These are phyloP conservation scores for Setophaga petechia DNA, from an alignment of 2,113 vertebrate species.

Conservation along the genomic window DNA sequence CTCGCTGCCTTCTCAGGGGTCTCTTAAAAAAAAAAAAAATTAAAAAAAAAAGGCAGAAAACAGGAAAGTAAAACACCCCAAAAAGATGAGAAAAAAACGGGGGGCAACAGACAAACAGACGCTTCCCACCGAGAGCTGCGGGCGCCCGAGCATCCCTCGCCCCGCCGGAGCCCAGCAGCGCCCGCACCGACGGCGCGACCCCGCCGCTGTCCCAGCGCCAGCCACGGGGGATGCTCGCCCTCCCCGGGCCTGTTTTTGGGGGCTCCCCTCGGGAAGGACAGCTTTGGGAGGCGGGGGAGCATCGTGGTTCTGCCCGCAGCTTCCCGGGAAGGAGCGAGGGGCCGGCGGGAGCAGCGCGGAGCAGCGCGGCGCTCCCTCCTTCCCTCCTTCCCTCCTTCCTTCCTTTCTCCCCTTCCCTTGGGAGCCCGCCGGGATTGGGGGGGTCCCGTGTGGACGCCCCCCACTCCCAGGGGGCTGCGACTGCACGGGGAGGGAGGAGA, in stretches of 20 bases:
- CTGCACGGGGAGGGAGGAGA: neutral
- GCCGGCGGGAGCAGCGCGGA: neutral
- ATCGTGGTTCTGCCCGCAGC: neutral
- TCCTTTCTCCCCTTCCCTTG: neutral
- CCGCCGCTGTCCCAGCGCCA: neutral
- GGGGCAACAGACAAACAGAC: constrained; percentile 41
- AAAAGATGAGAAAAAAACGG: constrained; percentile 33
- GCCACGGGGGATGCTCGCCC: neutral
- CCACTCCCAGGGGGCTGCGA: neutral
- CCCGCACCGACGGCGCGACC: neutral
- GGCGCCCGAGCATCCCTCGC: neutral
- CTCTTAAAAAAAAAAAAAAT: constrained; percentile 14
- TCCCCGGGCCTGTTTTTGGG: neutral
- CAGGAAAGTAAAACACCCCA: constrained; percentile 31
- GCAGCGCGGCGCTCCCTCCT: neutral
- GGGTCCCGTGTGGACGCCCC: neutral
- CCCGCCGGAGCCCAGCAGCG: neutral
- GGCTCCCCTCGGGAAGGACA: neutral
- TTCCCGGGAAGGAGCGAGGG: neutral
- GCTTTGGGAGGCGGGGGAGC: neutral
- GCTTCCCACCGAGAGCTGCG: neutral
- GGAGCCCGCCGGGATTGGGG: neutral
- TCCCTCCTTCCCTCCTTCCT: neutral
- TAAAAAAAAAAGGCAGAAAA: neutral
- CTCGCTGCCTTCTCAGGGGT: constrained; percentile 75